Conservation (phyloP, 1,140 invertebrate species). For the Drosophila santomea region DNA sequence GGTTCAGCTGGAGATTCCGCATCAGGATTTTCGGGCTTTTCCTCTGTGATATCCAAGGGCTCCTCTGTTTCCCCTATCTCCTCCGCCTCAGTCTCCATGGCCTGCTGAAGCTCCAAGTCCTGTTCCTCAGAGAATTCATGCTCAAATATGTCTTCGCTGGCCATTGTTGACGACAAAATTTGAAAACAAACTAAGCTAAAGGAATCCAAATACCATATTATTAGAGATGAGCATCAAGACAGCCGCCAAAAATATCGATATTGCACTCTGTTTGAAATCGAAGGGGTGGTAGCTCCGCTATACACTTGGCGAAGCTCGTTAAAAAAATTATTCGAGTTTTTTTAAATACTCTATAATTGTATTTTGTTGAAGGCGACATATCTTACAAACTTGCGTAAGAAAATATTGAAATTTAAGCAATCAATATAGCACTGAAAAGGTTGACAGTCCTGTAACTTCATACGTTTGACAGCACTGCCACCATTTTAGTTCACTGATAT, state of each 20-base stretch:
- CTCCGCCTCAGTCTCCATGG: constrained; percentile 17
- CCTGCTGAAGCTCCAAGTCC: constrained; percentile 26
- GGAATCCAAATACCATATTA: not conserved
- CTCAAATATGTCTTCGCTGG: constrained; percentile 67
- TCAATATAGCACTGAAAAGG: not conserved
- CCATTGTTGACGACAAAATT: constrained; percentile 42
- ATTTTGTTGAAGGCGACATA: too few species aligned
- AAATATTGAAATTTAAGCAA: too few species aligned
- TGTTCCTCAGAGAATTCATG: constrained; percentile 59
- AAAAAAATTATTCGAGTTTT: too few species aligned
- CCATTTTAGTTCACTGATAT: constrained; percentile 39
- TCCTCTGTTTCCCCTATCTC: constrained; percentile 7
- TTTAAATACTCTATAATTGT: too few species aligned
- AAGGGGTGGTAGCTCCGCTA: not conserved
- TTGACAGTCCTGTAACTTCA: not conserved
- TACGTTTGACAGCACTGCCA: not conserved
- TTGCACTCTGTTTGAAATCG: not conserved
- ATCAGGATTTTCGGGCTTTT: constrained; percentile 2
- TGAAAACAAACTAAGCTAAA: not conserved
- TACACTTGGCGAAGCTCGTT: too few species aligned
- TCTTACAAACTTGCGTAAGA: too few species aligned
- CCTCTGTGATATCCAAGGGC: not conserved
- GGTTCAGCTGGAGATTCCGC: not conserved
- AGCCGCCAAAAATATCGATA: constrained; percentile 32
- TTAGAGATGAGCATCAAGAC: constrained; percentile 9